Conservation (phyloP, 1,140 invertebrate species). For the Musca vetustissima region DNA sequence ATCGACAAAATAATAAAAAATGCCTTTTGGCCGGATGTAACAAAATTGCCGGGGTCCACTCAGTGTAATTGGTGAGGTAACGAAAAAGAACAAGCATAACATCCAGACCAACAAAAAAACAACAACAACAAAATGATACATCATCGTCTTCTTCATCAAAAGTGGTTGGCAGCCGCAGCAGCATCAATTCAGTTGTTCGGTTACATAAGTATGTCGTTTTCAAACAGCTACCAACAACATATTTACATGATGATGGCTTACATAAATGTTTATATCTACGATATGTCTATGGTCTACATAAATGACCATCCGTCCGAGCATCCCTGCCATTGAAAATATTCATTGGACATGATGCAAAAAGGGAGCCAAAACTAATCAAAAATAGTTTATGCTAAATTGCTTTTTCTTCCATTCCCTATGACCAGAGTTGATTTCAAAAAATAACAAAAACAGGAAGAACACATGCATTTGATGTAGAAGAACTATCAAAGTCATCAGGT, state of each 20-base stretch:
- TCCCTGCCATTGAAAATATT: background rate
- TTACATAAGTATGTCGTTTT: no score
- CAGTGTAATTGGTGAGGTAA: conserved; percentile 12
- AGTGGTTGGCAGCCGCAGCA: no score
- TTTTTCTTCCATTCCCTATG: no score
- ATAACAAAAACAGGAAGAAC: no score
- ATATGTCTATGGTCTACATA: conserved; percentile 6
- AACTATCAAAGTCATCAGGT: no score
- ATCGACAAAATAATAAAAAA: conserved; percentile 23
- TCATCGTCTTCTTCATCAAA: background rate
- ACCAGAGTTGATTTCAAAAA: no score
- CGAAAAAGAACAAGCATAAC: background rate
- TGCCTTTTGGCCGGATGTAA: conserved; percentile 24
- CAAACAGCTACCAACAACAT: no score
- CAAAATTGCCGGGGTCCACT: conserved; percentile 24
- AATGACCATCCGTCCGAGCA: background rate
- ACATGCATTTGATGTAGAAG: no score
- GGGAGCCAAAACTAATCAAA: conserved; percentile 25
- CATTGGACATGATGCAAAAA: background rate
- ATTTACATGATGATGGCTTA: background rate
- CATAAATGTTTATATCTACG: background rate
- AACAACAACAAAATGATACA: background rate
- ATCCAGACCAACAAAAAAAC: background rate
- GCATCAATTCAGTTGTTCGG: no score
- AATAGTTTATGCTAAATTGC: conserved; percentile 26